Base-by-base conservation (phyloP, 2,888 invertebrate genomes). In the Lepidochitona cinerea region DNA sequence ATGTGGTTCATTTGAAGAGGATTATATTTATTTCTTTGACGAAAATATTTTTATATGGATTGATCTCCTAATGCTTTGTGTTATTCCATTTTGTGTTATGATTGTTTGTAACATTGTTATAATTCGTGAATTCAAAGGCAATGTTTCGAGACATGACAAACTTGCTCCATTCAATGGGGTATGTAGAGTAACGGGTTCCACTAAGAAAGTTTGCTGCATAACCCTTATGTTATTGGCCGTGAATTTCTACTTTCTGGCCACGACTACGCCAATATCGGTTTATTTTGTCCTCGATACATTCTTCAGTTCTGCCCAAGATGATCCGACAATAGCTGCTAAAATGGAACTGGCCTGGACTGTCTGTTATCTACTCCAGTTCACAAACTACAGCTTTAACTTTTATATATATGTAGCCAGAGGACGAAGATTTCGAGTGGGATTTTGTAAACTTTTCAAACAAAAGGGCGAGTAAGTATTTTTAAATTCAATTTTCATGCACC, bases 261-360 rank as follows among this genome's bases (percentile, higher is more conserved):
- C 81, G 0, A 83, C 80, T 7, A 72, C 77, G 1, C 83, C 83
- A 7, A 78, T 81, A 12, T 81, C 78, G 12, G 71, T 83, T 0
- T 81, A 78, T 49, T 81, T 81, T 26, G 81, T 83, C 32, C 68
- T 81, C 12, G 83, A 83, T 33, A 77, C 83, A 1, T 81, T 81
- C 35, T 68, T 78, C 14, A 59, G 70, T 37, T 74, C 76, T 3
- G 68, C 71, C 29, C 52, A 70, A 0, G 64, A 66, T 6, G 73
- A 71, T 18, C 37, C 49, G 1, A 3, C 33, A 14, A 68, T 72
- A 0, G 23, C 59, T 5, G 74, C 75, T 2, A 53, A 70, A 37
- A 72, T 81, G 68, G 79, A 81, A 23, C 65, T 81, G 0, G 76
- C 74, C 0, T 77, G 77, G 76, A 78, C 78, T 12, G 71, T 81